These are phyloP conservation scores for Momotus momota DNA, from an alignment of 2,797 vertebrate genomes.

Conservation along the genomic window DNA sequence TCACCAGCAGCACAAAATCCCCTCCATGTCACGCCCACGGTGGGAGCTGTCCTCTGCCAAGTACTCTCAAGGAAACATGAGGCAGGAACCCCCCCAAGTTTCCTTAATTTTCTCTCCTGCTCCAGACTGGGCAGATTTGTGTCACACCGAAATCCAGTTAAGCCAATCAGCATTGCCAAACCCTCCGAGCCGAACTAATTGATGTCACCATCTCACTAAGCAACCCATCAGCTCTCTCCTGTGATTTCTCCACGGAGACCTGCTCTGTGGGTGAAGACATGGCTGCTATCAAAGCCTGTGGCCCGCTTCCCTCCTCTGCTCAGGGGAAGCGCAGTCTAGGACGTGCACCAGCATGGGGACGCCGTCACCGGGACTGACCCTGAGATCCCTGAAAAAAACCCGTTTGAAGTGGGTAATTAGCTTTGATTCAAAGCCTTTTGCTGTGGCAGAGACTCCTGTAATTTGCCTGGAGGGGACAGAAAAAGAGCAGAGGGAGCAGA, in stretches of 20 bases:
- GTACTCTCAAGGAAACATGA: not conserved
- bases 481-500: not conserved
- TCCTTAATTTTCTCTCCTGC: not conserved
- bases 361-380: not conserved
- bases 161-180: not conserved
- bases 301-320: not conserved
- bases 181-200: not conserved
- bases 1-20: not conserved
- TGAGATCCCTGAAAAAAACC: not conserved
- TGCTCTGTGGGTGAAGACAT: not conserved
- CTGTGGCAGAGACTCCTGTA: not conserved
- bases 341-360: not conserved
- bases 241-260: not conserved
- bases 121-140: slow-evolving; percentile 16
- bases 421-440: slow-evolving; percentile 27
- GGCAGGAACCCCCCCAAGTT: not conserved
- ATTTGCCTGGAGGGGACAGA: not conserved
- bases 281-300: not conserved
- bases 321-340: not conserved
- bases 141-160: not conserved
- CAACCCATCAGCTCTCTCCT: not conserved
- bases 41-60: not conserved
- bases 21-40: fast-evolving
- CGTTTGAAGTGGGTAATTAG: not conserved
- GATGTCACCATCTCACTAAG: not conserved